A percentile compares a stretch with the other conserved stretches of the same genome.
phyloP scores from a whole-genome alignment of 2,888 invertebrate genomes.

The Trichogramma dendrolimi region DNA sequence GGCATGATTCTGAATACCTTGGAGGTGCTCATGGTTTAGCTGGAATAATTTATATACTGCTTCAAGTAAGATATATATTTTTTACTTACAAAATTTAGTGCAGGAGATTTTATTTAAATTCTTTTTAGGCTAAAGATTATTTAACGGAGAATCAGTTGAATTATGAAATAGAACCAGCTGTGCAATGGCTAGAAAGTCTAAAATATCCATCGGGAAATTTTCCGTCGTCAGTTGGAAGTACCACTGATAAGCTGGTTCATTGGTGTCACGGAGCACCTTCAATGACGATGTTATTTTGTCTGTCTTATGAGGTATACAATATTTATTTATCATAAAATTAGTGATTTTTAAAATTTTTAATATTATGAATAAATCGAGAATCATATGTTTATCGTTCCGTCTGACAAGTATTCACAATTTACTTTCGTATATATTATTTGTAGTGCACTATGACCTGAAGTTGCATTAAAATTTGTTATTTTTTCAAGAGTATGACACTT shows the following conservation, averaged over 20 bases:
- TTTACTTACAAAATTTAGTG: conserved; percentile 3
- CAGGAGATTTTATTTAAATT: conserved; percentile 14
- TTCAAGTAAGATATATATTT: conserved; percentile 60
- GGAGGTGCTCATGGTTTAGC: conserved; percentile 88
- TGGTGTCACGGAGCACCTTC: conserved; percentile 96
- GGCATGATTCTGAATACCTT: conserved; percentile 82
- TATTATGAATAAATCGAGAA: no score
- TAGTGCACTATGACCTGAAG: no score
- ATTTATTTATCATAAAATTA: conserved; percentile 3
- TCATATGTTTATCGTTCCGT: no score
- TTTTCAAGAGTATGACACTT: no score
- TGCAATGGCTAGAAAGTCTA: conserved; percentile 61
- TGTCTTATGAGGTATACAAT: conserved; percentile 62
- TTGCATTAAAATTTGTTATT: no score
- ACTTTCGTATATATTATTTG: no score
- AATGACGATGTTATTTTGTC: conserved; percentile 67
- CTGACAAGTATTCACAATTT: no score
- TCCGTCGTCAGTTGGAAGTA: conserved; percentile 71
- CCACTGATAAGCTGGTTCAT: conserved; percentile 74
- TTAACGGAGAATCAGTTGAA: conserved; percentile 59
- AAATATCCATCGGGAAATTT: conserved; percentile 67
- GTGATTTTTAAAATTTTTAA: background rate
- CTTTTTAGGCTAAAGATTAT: conserved; percentile 56
- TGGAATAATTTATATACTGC: conserved; percentile 78
- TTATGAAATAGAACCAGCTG: conserved; percentile 60